These are phyloP conservation scores for Amorpha juglandis DNA, from an alignment of 2,888 invertebrate genomes.

Conservation along the genomic window DNA sequence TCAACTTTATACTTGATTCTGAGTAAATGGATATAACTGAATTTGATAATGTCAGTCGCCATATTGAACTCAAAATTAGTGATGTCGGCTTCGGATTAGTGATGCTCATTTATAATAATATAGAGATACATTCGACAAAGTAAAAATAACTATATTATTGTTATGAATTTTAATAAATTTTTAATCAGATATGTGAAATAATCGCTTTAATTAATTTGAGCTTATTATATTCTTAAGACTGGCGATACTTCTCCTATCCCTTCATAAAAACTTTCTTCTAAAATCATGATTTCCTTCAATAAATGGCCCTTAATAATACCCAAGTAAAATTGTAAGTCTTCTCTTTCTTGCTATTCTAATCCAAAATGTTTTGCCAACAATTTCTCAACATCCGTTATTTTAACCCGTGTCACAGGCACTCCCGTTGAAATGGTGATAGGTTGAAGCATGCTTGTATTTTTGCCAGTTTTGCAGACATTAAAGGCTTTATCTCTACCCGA, in stretches of 20 bases:
- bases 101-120: too few relatives aligned
- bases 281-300: conserved; percentile 30
- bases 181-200: conserved; percentile 27
- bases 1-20: conserved; percentile 33
- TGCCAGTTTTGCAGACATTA: conserved; percentile 35
- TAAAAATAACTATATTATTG: conserved; percentile 28
- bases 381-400: conserved; percentile 37
- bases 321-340: conserved; percentile 37
- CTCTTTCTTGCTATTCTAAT: conserved; percentile 35
- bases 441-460: conserved; percentile 36
- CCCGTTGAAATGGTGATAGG: conserved; percentile 32
- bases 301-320: conserved; percentile 32
- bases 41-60: conserved; percentile 33
- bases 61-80: conserved; percentile 33
- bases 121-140: conserved; percentile 30
- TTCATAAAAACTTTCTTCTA: conserved; percentile 29
- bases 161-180: conserved; percentile 21
- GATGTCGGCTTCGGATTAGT: conserved; percentile 30
- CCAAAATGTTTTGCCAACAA: conserved; percentile 39
- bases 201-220: conserved; percentile 25
- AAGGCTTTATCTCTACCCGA: conserved; percentile 34
- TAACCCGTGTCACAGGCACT: conserved; percentile 30
- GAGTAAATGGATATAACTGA: conserved; percentile 27
- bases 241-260: conserved; percentile 32
- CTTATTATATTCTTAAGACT: conserved; percentile 32